phyloP scores from a whole-genome alignment of 2,797 vertebrate genomes.

The Xenopus petersii region DNA sequence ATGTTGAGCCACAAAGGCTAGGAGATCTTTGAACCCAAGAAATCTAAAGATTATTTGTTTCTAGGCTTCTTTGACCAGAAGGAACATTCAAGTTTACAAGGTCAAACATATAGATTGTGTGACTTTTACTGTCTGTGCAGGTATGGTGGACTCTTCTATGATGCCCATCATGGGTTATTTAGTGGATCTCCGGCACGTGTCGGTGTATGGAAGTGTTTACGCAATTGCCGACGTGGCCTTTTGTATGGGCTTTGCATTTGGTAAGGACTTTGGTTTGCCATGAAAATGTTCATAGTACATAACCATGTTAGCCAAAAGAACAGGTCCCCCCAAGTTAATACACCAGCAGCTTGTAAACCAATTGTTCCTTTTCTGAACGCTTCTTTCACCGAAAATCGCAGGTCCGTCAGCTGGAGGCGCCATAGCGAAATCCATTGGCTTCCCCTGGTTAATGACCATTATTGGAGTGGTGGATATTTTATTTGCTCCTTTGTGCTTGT shows the following conservation, averaged over 20 bases:
- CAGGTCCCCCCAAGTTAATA: too few species aligned
- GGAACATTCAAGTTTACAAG: too few species aligned
- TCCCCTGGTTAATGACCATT: conserved; percentile 95
- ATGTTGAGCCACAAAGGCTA: too few species aligned
- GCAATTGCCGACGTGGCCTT: conserved; percentile 95
- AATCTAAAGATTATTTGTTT: too few species aligned
- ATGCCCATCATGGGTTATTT: conserved; percentile 98
- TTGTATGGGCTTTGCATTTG: conserved; percentile 93
- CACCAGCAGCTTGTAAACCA: too few species aligned
- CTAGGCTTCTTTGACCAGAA: too few species aligned
- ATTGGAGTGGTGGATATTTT: conserved; percentile 90
- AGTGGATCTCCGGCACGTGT: conserved; percentile 91
- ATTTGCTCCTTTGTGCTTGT: conserved; percentile 89
- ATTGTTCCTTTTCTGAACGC: too few species aligned
- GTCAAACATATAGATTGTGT: too few species aligned
- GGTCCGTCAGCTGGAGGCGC: conserved; percentile 92
- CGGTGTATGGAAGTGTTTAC: conserved; percentile 93
- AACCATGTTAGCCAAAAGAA: too few species aligned
- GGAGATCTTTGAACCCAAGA: too few species aligned
- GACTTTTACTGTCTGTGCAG: conserved; percentile 57
- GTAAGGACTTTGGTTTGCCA: conserved; percentile 63
- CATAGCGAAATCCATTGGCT: conserved; percentile 88
- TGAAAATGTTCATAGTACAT: too few species aligned
- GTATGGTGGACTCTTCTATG: conserved; percentile 98
- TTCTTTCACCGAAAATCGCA: conserved; percentile 44